Conservation (phyloP, 2,113 vertebrate species). For the Tringa solitaria region DNA sequence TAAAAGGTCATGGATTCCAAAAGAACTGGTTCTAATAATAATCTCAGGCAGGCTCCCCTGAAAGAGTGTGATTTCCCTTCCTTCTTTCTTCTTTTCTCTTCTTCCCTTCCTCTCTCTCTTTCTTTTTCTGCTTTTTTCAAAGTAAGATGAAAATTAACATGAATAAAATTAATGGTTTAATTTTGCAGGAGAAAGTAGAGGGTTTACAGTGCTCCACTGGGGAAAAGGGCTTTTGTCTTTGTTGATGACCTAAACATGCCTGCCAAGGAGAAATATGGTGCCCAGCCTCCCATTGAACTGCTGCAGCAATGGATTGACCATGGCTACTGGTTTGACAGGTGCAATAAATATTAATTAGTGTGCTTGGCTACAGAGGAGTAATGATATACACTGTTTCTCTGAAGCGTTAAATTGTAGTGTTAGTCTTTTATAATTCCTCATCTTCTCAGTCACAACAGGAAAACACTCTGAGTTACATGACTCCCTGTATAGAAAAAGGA, state of each 20-base stretch:
- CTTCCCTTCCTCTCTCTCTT: not conserved
- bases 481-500: constrained; percentile 60
- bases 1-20: constrained; percentile 71
- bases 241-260: constrained; percentile 83
- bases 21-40: constrained; percentile 73
- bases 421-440: constrained; percentile 81
- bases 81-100: not conserved
- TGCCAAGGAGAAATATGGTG: constrained; percentile 81
- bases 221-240: constrained; percentile 79
- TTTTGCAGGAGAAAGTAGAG: constrained; percentile 74
- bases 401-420: constrained; percentile 85
- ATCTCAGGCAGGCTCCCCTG: constrained; percentile 56
- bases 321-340: constrained; percentile 82
- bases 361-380: constrained; percentile 81
- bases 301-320: constrained; percentile 80
- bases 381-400: constrained; percentile 81
- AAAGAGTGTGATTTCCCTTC: constrained; percentile 48
- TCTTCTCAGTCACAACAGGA: constrained; percentile 78
- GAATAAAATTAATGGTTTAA: constrained; percentile 77
- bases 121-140: constrained; percentile 59
- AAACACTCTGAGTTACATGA: constrained; percentile 72
- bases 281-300: constrained; percentile 81
- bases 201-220: constrained; percentile 59
- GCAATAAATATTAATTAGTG: constrained; percentile 89
- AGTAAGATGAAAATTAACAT: constrained; percentile 74